Percentiles rank a stretch among this genome's conserved stretches.
These are phyloP conservation scores for Vultur gryphus DNA, from an alignment of 2,797 vertebrate genomes.

Conservation along the genomic window DNA sequence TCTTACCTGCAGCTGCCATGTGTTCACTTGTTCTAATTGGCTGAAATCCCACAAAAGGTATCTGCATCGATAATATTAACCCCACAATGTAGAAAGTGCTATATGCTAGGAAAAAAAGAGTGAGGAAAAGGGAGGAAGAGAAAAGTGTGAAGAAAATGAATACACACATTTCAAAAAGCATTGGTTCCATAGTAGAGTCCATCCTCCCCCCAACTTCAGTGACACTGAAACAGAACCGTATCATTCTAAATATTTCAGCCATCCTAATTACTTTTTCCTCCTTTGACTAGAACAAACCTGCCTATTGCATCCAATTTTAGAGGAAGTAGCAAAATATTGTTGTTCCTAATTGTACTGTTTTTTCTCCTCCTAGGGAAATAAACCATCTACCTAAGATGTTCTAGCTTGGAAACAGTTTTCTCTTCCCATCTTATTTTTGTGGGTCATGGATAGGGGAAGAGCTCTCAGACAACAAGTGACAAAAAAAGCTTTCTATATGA, in stretches of 20 bases:
- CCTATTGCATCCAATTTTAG: neutral
- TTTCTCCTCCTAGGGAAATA: neutral
- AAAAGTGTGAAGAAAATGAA: neutral
- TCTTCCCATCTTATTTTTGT: neutral
- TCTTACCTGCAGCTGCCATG: slow-evolving; percentile 94
- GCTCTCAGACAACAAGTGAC: neutral
- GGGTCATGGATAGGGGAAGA: neutral
- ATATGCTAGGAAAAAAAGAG: slow-evolving; percentile 81
- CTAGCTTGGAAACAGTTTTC: neutral
- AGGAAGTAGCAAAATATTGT: neutral
- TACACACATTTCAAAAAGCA: neutral
- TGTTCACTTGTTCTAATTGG: slow-evolving; percentile 99
- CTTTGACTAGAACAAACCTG: neutral
- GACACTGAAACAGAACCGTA: neutral
- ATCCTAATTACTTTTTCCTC: neutral
- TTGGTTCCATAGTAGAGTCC: neutral
- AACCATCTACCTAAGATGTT: neutral
- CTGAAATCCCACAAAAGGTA: slow-evolving; percentile 98
- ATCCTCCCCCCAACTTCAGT: neutral
- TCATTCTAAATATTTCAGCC: neutral
- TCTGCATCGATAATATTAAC: slow-evolving; percentile 96
- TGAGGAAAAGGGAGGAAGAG: neutral
- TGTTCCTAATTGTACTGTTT: neutral
- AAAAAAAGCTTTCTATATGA: neutral
- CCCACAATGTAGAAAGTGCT: slow-evolving; percentile 98